Base-by-base conservation (phyloP, 2,113 vertebrate genomes). In the Octodon degus region DNA sequence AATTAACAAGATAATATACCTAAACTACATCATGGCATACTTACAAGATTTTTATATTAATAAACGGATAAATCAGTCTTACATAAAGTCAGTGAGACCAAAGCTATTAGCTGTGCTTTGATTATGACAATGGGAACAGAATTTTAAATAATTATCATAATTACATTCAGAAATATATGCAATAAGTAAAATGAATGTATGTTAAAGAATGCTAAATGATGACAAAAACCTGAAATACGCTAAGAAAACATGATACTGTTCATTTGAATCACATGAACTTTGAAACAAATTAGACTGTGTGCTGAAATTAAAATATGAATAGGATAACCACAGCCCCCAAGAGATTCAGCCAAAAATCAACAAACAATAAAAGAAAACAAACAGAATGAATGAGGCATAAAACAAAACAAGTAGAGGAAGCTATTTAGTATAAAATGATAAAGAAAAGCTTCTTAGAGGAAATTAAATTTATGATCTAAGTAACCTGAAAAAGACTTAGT, bases 11-110 rank as follows among this genome's bases (percentile, higher is more conserved):
- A 47, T 83, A 86, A 65, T 25, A 82, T 27, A 94, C 86, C 63
- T 76, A 62, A 70, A 88, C 37, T 80, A 53, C 14, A 82, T 2
- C 77, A 14, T 74, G 0, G 77, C 32, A 91, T 60, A 62, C 34
- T 65, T 77, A 60, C 19, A 67, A 55, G 60, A 24, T 93, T 81
- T 65, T 74, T 81, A 68, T 86, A 89, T 74, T n/a, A 93, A 68
- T 63, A 81, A 92, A 50, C 76, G 34, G 34, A 22, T 53, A 95
- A 97, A 74, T 62, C 0, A 80, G 47, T 47, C 27, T 90, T 16
- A 67, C 5, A 47, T 19, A 70, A 84, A 93, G 63, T 67, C 43
- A 40, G 9, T 82, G 40, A 80, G 43, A 87, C 19, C 8, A 30
- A 92, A 60, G 74, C 7, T 80, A 13, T 11, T 30, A 68, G 9